Base-by-base conservation (phyloP, 2,888 invertebrate species). In the Machimus atricapillus region DNA sequence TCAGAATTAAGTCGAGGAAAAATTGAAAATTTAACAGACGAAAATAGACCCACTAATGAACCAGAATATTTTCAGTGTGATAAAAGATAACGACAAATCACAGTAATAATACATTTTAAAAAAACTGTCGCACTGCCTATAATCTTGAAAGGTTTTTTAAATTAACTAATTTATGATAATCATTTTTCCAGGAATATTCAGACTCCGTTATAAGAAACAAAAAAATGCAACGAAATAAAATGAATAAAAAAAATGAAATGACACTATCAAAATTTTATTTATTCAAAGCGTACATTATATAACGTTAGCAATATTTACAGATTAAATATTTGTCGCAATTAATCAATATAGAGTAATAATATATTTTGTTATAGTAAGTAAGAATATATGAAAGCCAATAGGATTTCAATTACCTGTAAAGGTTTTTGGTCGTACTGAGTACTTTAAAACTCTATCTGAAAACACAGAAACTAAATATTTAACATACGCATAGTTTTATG, bases 331-430 rank as follows among this genome's bases (percentile, higher is more conserved):
- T 82, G 66, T 66, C 27, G 66, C 66, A 66, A 27, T 66, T 66
- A 19, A 66, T 66, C 66, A 76, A 76, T 76, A 76, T 76, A 66
- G 12, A 66, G 66, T 66, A 66, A 66, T 66, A 66, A 66, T 66
- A 66, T 66, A 66, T 27, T 23, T 66, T 66, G 23, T 66, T 66
- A 66, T 66, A 66, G 6, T 23, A n/a, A 56, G 56, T 56, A 66
- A 66, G 66, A 79, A 79, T 79, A 79, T 79, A 82, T 82, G 52
- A 52, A 82, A 58, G 82, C 82, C 82, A 82, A 82, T 82, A 82
- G 81, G 31, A 81, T 58, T 58, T 82, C 82, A 82, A 82, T 82
- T 82, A 82, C 82, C 82, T 82, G 82, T 82, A 82, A 56, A 82
- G 82, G 82, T 66, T 81, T 66, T 82, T 82, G 82, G 82, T 82